phyloP scores from a whole-genome alignment of 92 coral and sea anemone species.

The Bergia puertoricense region DNA sequence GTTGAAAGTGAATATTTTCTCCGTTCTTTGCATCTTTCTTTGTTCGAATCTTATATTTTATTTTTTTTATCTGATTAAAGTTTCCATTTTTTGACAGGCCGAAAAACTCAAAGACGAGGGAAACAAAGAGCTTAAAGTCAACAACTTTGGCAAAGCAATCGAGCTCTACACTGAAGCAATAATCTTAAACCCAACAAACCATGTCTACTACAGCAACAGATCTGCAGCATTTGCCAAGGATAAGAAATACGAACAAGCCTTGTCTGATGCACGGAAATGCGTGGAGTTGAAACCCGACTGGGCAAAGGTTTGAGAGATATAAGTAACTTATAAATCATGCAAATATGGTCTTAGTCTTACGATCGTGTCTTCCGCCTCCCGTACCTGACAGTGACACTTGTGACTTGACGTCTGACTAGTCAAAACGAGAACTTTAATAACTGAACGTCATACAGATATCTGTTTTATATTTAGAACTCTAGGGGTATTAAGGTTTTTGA shows the following conservation, averaged over 20 bases:
- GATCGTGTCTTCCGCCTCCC: no score
- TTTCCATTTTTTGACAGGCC: constrained; percentile 59
- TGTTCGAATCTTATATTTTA: neutral
- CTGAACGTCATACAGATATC: no score
- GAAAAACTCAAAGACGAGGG: constrained; percentile 82
- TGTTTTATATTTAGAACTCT: no score
- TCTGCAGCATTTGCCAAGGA: constrained; percentile 95
- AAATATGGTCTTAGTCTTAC: neutral
- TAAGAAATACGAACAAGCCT: constrained; percentile 81
- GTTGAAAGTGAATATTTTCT: constrained; percentile 24
- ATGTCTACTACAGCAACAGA: constrained; percentile 95
- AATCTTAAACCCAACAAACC: constrained; percentile 79
- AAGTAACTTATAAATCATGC: neutral
- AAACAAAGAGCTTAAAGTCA: constrained; percentile 72
- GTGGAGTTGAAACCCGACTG: constrained; percentile 93
- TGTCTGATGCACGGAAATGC: constrained; percentile 87
- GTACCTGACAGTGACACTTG: no score
- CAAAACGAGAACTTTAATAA: no score
- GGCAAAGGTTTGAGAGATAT: constrained; percentile 75
- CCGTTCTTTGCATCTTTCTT: neutral
- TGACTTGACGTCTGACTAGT: no score
- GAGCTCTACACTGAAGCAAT: constrained; percentile 91
- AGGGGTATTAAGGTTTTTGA: no score
- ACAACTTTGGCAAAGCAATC: constrained; percentile 81
- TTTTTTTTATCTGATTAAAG: neutral